These are phyloP conservation scores for Pyrrhia umbra DNA, from an alignment of 2,888 invertebrate genomes.

Conservation along the genomic window DNA sequence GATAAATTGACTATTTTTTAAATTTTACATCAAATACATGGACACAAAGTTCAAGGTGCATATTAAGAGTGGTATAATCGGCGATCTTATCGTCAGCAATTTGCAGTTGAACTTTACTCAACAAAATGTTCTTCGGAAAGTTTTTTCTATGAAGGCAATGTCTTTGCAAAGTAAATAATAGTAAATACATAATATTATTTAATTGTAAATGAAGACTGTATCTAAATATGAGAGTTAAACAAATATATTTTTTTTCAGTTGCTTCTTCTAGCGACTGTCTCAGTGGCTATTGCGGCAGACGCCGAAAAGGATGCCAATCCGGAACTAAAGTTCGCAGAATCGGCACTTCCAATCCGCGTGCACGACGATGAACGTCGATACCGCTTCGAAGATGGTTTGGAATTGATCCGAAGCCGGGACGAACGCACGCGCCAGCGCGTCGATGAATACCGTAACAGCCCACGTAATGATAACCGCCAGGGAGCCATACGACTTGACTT, in stretches of 20 bases:
- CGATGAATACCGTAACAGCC: slow-evolving; percentile 28
- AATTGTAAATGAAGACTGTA: no score
- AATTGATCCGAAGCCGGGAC: slow-evolving; percentile 59
- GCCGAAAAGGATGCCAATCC: slow-evolving; percentile 12
- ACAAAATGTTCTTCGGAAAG: background rate
- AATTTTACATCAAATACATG: no score
- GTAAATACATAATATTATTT: no score
- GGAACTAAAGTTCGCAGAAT: slow-evolving; percentile 47
- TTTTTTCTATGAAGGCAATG: no score
- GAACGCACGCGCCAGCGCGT: slow-evolving; percentile 11
- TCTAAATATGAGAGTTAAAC: no score
- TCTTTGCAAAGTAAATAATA: no score
- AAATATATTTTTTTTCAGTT: slow-evolving; percentile 58
- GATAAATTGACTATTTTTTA: no score
- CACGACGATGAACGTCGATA: slow-evolving; percentile 33
- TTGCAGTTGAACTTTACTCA: no score
- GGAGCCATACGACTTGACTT: background rate
- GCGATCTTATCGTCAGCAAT: no score
- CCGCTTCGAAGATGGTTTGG: slow-evolving; percentile 55
- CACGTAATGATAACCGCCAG: slow-evolving; percentile 16
- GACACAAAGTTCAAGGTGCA: background rate
- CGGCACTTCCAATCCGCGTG: slow-evolving; percentile 36
- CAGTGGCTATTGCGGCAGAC: slow-evolving; percentile 44
- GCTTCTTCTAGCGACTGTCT: slow-evolving; percentile 57
- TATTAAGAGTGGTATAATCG: no score